Evolutionary conservation across 2,888 invertebrate genomes (phyloP).

Genomic region (Sarcophaga carnaria): DNA sequence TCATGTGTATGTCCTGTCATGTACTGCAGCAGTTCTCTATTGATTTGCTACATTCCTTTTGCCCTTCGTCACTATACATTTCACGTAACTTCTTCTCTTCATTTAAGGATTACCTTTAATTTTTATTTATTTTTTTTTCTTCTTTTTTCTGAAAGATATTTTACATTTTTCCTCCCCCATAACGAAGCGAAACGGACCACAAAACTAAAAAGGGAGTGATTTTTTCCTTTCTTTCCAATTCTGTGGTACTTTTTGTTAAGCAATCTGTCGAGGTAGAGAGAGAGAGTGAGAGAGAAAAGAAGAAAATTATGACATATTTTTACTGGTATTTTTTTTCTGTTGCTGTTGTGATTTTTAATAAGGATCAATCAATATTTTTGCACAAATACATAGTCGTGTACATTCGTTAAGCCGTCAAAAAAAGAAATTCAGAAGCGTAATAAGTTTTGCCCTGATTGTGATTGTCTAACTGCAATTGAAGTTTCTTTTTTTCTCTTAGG

Average conservation of each 20-base stretch:
- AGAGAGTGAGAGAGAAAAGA: constrained; percentile 12
- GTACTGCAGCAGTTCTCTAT: background rate
- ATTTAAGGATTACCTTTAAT: constrained; percentile 15
- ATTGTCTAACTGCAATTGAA: constrained; percentile 32
- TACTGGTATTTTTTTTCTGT: background rate
- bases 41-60: background rate
- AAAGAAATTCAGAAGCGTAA: background rate
- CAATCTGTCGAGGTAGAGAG: background rate
- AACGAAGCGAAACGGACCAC: background rate
- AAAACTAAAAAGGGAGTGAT: constrained; percentile 55
- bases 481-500: constrained; percentile 5
- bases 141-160: constrained; percentile 32
- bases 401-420: background rate
- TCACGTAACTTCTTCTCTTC: background rate
- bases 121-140: background rate
- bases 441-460: constrained; percentile 38
- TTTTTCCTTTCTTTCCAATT: background rate
- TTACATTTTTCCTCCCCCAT: background rate
- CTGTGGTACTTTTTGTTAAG: background rate
- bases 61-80: background rate
- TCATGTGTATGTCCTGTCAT: background rate
- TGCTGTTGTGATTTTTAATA: constrained; percentile 59
- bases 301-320: constrained; percentile 66
- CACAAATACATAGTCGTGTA: background rate
- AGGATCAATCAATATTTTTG: constrained; percentile 63